phyloP scores from a whole-genome alignment of 2,888 invertebrate genomes.

The Lacanobia wlatinum region DNA sequence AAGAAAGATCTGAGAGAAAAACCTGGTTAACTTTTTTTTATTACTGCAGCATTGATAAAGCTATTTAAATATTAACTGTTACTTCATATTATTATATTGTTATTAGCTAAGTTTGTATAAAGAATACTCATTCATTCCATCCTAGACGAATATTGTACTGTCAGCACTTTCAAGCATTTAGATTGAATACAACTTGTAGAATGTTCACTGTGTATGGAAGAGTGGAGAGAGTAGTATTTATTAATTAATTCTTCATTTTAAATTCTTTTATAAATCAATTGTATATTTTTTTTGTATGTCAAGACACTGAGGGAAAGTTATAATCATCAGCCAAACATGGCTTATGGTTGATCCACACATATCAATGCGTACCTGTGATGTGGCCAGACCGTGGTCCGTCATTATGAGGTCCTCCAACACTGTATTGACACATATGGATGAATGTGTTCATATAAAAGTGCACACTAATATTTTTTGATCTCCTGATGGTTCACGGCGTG shows the following conservation, averaged over 20 bases:
- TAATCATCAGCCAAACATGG: too few species aligned
- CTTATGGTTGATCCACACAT: too few species aligned
- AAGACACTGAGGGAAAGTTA: not conserved
- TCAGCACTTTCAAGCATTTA: conserved; percentile 25
- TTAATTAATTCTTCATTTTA: conserved; percentile 32
- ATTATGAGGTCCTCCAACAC: too few species aligned
- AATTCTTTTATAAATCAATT: not conserved
- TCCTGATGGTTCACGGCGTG: too few species aligned
- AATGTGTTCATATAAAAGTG: too few species aligned
- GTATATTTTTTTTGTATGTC: not conserved
- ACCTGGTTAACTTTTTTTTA: not conserved
- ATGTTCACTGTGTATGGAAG: conserved; percentile 13
- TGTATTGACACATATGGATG: too few species aligned
- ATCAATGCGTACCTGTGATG: too few species aligned
- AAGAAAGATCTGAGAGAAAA: conserved; percentile 8
- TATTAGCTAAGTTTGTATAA: conserved; percentile 62
- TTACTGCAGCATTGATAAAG: conserved; percentile 44
- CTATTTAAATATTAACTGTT: conserved; percentile 55
- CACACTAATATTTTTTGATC: too few species aligned
- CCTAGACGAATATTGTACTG: conserved; percentile 38
- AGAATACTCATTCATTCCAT: conserved; percentile 73
- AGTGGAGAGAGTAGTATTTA: conserved; percentile 21
- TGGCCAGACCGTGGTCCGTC: too few species aligned
- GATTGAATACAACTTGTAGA: conserved; percentile 30
- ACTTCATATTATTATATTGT: conserved; percentile 44